Evolutionary conservation across 2,888 invertebrate species (phyloP), one percentile per base, ranked within the genome.

Genomic region (Resseliella maxima): DNA sequence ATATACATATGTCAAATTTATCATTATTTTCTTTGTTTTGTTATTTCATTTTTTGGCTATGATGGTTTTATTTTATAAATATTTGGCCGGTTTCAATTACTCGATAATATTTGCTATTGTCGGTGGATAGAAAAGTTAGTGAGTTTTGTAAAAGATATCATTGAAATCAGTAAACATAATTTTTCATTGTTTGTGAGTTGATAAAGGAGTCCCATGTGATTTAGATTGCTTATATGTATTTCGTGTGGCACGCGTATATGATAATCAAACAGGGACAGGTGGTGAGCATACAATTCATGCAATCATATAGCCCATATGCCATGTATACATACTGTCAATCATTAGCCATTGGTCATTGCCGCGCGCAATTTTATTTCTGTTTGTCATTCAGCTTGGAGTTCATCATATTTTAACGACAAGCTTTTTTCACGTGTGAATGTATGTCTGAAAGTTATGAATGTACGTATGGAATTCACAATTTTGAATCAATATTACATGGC

Each of bases 351-450:
- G 12, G 72, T 31, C 59, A 10, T 6, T 41, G 41, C 12, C 50
- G 50, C 2, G 50, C 21, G 18, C n/a, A n/a, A n/a, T n/a, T 50
- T 72, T 31, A 72, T 72, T 72, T 72, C 72, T 72, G 72, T 72
- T 72, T 72, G 72, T 72, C 72, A 72, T 31, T 72, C n/a, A n/a
- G 72, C 31, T 72, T 31, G 27, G 18, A 72, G 72, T 72, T 72
- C n/a, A 72, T 72, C 31, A 72, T 72, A 72, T 72, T 72, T 72
- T 72, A 72, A 31, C n/a, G 35, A 35, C 31, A 72, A 1, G 15
- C 31, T 31, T 15, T n/a, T 5, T 59, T 59, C 41, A 41, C 41
- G 12, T 59, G 1, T 59, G 24, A 24, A 24, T 10, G 59, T 24
- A 41, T 41, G 12, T 21, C 50, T 50, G n/a, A n/a, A n/a, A n/a